phyloP scores from a whole-genome alignment of 2,888 invertebrate genomes.

The Eugnorisma glareosa region DNA sequence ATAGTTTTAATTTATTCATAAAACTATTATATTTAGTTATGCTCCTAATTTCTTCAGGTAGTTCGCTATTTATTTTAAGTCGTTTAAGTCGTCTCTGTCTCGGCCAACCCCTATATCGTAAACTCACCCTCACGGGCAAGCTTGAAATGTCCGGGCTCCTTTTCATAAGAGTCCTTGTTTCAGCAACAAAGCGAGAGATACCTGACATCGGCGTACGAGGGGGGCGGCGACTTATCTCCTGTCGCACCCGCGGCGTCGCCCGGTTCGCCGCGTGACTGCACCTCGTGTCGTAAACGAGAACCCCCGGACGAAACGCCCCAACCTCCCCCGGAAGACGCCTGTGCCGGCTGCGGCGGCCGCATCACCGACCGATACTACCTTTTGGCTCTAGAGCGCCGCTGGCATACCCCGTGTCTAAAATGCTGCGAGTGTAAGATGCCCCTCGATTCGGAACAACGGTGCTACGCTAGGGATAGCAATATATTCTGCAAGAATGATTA shows the following conservation, averaged over 20 bases:
- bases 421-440: conserved; percentile 97
- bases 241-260: conserved; percentile 93
- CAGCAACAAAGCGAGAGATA: conserved; percentile 94
- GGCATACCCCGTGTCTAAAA: conserved; percentile 97
- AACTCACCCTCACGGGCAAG: not conserved
- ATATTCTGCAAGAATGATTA: conserved; percentile 99
- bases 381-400: conserved; percentile 97
- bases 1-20: not conserved
- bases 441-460: conserved; percentile 97
- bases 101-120: not conserved
- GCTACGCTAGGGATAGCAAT: conserved; percentile 97
- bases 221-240: conserved; percentile 93
- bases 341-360: conserved; percentile 96
- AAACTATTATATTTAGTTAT: not conserved
- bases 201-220: conserved; percentile 92
- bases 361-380: conserved; percentile 98
- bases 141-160: conserved; percentile 17
- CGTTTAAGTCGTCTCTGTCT: not conserved
- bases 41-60: not conserved
- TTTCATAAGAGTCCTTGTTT: conserved; percentile 71
- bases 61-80: not conserved
- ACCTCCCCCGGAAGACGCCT: conserved; percentile 91
- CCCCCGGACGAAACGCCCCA: conserved; percentile 87
- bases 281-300: conserved; percentile 90
- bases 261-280: conserved; percentile 91